phyloP scores from a whole-genome alignment of 2,888 invertebrate genomes.

The Parapristionchus giblindavisi region DNA sequence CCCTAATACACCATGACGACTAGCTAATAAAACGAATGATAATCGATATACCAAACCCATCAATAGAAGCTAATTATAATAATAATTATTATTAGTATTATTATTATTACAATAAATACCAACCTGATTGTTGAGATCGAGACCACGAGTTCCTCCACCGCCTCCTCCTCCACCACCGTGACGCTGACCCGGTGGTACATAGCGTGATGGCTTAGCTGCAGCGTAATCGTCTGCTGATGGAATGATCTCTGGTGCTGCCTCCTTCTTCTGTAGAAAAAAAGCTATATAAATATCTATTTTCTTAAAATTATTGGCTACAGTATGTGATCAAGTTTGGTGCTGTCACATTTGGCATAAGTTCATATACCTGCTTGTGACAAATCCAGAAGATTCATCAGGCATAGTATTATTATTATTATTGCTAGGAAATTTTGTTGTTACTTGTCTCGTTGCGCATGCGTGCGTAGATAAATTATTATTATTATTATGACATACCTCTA shows the following conservation, averaged over 20 bases:
- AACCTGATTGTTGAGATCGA: constrained; percentile 32
- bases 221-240: constrained; percentile 32
- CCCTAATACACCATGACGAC: too few relatives aligned
- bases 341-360: too few relatives aligned
- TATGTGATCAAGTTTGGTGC: neutral
- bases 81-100: neutral
- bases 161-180: neutral
- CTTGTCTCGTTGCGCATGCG: too few relatives aligned
- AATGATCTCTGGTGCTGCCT: constrained; percentile 36
- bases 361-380: too few relatives aligned
- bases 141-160: neutral
- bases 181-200: constrained; percentile 24
- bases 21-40: too few relatives aligned
- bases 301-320: neutral
- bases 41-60: too few relatives aligned
- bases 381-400: too few relatives aligned
- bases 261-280: neutral
- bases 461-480: too few relatives aligned
- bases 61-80: too few relatives aligned
- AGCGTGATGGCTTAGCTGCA: constrained; percentile 24
- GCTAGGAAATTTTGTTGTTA: too few relatives aligned
- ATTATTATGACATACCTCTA: constrained; percentile 35
- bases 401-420: too few relatives aligned
- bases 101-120: neutral
- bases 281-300: neutral